Percentiles rank a stretch among this genome's conserved stretches.
These are phyloP conservation scores for Orthosia gracilis DNA, from an alignment of 2,888 invertebrate species.

Conservation along the genomic window DNA sequence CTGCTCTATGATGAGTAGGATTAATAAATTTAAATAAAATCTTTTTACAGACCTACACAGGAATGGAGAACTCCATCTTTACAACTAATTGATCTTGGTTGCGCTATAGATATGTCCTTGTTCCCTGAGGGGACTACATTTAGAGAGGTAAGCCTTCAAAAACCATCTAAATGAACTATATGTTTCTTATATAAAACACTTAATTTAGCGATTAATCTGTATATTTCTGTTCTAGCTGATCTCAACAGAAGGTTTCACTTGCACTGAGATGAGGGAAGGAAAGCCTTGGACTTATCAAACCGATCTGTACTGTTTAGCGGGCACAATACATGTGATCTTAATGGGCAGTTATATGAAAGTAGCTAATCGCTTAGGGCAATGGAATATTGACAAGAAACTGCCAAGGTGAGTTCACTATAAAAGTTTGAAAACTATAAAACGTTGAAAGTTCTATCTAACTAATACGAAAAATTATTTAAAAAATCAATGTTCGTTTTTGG, in stretches of 20 bases:
- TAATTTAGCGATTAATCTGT: neutral
- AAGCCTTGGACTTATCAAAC: conserved; percentile 98
- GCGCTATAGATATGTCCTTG: conserved; percentile 97
- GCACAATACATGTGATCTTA: conserved; percentile 96
- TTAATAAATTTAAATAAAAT: neutral
- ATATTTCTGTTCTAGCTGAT: conserved; percentile 89
- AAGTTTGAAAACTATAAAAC: no score
- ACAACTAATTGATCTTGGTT: conserved; percentile 98
- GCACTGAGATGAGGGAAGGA: conserved; percentile 97
- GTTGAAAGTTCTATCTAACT: neutral
- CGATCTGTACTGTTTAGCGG: conserved; percentile 97
- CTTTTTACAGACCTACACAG: conserved; percentile 90
- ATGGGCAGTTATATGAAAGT: conserved; percentile 98
- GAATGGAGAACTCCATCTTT: conserved; percentile 93
- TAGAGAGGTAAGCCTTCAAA: conserved; percentile 86
- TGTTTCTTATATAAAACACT: neutral
- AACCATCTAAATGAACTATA: neutral
- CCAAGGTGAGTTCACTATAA: conserved; percentile 90
- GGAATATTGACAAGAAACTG: conserved; percentile 94
- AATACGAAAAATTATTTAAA: neutral
- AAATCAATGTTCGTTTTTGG: neutral
- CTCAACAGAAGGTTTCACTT: conserved; percentile 95
- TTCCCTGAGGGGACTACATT: conserved; percentile 95
- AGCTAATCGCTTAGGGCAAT: conserved; percentile 91
- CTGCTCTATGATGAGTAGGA: no score